These are phyloP conservation scores for Cynopterus sphinx DNA, from an alignment of 2,797 vertebrate genomes.

Conservation along the genomic window DNA sequence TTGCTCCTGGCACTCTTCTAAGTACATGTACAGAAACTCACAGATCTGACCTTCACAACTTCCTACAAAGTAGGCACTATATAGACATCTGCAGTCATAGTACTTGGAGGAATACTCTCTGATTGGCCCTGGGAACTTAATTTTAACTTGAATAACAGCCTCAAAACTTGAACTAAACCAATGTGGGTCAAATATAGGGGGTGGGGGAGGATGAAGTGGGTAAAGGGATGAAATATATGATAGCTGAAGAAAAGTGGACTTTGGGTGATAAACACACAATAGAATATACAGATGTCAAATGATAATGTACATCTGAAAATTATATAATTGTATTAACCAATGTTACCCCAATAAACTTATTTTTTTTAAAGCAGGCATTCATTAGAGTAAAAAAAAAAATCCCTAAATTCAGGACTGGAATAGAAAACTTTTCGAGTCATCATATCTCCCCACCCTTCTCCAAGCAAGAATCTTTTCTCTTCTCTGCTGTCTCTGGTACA, in stretches of 20 bases:
- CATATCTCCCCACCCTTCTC: not conserved
- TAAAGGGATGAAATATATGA: too few relatives aligned
- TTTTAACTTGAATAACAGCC: constrained; percentile 3
- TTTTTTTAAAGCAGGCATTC: not conserved
- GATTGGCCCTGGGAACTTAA: not conserved
- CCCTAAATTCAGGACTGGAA: not conserved
- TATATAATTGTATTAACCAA: too few relatives aligned
- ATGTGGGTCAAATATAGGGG: not conserved
- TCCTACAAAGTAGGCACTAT: not conserved
- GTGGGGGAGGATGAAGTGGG: too few relatives aligned
- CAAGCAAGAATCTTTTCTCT: not conserved
- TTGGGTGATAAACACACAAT: too few relatives aligned
- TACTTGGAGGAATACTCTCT: not conserved
- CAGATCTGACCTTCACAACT: not conserved
- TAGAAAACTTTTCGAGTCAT: not conserved
- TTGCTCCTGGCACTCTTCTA: not conserved
- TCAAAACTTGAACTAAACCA: not conserved
- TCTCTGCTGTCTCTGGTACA: not conserved
- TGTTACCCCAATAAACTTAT: too few relatives aligned
- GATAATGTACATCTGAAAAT: too few relatives aligned
- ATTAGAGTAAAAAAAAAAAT: not conserved
- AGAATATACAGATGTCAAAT: too few relatives aligned
- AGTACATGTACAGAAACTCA: not conserved
- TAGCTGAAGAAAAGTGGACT: too few relatives aligned
- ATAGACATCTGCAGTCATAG: not conserved